phyloP scores from a whole-genome alignment of 2,113 vertebrate genomes.

The Pionites leucogaster region DNA sequence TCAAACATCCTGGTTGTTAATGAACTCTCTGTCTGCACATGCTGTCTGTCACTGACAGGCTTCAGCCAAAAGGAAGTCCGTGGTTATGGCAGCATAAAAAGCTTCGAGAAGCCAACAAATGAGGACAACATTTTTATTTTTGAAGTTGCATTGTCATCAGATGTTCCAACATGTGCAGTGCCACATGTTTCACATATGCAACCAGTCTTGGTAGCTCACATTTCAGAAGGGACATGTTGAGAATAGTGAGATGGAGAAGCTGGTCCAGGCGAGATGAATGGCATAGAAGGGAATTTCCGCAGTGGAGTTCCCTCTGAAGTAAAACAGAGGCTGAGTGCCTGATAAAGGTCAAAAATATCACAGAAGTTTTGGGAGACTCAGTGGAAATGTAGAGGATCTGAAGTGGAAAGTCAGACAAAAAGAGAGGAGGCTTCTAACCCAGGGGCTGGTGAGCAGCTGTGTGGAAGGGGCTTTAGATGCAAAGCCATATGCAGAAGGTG shows the following conservation, averaged over 20 bases:
- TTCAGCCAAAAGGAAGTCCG: conserved; percentile 34
- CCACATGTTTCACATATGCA: neutral
- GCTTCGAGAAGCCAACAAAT: neutral
- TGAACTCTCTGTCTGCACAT: neutral
- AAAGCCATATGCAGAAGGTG: neutral
- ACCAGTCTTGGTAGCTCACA: neutral
- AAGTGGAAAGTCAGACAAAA: neutral
- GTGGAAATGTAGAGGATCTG: neutral
- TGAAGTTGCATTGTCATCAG: neutral
- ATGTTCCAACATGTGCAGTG: neutral
- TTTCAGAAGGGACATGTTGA: neutral
- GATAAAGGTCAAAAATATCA: neutral
- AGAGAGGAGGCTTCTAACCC: neutral
- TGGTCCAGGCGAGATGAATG: rapidly evolving
- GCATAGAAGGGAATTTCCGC: neutral
- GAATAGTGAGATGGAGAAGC: neutral
- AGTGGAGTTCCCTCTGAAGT: neutral
- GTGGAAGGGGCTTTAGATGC: neutral
- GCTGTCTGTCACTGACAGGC: neutral
- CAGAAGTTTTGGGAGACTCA: neutral
- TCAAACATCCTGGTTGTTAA: conserved; percentile 48
- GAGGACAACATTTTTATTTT: neutral
- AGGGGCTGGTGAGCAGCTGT: neutral
- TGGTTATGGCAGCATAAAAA: conserved; percentile 26
- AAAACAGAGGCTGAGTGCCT: neutral